Conservation (phyloP, 2,888 invertebrate genomes). For the Trisateles emortualis region DNA sequence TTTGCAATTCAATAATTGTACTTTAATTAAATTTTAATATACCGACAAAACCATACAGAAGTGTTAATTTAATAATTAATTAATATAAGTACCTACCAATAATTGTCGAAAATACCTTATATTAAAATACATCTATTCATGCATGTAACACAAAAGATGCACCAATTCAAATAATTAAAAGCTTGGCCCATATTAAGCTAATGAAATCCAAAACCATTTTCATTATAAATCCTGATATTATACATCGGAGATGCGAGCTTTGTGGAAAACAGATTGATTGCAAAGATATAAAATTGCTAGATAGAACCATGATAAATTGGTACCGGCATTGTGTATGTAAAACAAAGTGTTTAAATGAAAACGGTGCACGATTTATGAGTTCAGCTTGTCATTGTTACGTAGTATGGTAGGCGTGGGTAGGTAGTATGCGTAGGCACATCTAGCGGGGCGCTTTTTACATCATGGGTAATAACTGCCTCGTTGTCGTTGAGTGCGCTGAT, state of each 20-base stretch:
- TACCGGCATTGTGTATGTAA: constrained; percentile 10
- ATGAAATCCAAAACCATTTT: constrained; percentile 40
- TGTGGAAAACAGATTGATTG: constrained; percentile 36
- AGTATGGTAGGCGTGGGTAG: constrained; percentile 5
- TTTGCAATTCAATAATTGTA: too few relatives aligned
- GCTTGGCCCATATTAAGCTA: constrained; percentile 18
- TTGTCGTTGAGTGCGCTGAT: too few relatives aligned
- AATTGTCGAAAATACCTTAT: too few relatives aligned
- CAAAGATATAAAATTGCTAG: constrained; percentile 35
- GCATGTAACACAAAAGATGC: constrained; percentile 9
- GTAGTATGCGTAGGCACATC: too few relatives aligned
- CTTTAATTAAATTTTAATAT: too few relatives aligned
- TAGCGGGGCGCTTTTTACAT: constrained; percentile 27
- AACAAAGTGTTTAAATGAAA: constrained; percentile 17
- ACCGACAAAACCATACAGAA: too few relatives aligned
- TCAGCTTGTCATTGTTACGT: background rate
- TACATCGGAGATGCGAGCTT: constrained; percentile 24
- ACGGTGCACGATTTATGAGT: background rate
- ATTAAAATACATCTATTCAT: background rate
- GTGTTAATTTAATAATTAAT: too few relatives aligned
- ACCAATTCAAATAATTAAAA: constrained; percentile 18
- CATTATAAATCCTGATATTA: constrained; percentile 31
- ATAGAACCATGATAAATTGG: constrained; percentile 27
- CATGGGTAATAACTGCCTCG: too few relatives aligned
- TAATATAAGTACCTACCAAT: too few relatives aligned